phyloP scores from a whole-genome alignment of 2,888 invertebrate species.

The Unio pictorum region DNA sequence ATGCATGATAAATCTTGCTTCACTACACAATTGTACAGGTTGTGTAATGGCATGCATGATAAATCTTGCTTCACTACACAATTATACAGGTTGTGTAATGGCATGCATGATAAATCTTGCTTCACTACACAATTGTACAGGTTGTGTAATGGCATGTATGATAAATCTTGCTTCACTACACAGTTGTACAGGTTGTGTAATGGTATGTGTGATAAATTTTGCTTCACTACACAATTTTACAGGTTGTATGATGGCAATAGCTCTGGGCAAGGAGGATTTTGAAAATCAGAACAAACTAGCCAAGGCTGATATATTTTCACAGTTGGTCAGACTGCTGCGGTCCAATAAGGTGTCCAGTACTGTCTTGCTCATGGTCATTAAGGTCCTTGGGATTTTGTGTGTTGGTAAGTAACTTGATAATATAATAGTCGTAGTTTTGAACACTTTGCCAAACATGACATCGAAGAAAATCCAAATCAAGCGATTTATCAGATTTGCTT shows the following conservation, averaged over 20 bases:
- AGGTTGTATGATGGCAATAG: slow-evolving; percentile 70
- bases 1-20: too few relatives aligned
- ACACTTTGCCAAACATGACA: neutral
- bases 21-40: too few relatives aligned
- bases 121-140: too few relatives aligned
- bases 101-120: too few relatives aligned
- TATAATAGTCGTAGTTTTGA: neutral
- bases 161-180: too few relatives aligned
- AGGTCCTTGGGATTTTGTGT: slow-evolving; percentile 70
- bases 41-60: too few relatives aligned
- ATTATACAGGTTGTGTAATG: too few relatives aligned
- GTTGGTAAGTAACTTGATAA: slow-evolving; percentile 58
- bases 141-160: too few relatives aligned
- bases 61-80: too few relatives aligned
- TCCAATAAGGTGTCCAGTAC: slow-evolving; percentile 62
- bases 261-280: slow-evolving; percentile 67
- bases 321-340: slow-evolving; percentile 67
- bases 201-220: neutral
- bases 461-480: too few relatives aligned
- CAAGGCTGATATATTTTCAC: slow-evolving; percentile 67
- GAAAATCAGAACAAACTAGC: slow-evolving; percentile 69
- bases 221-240: slow-evolving; percentile 1
- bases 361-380: slow-evolving; percentile 68
- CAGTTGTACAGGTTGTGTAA: neutral
- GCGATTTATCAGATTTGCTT: too few relatives aligned